These are phyloP conservation scores for Drosophila austrosaltans DNA, from an alignment of 2,888 invertebrate species.

Conservation along the genomic window DNA sequence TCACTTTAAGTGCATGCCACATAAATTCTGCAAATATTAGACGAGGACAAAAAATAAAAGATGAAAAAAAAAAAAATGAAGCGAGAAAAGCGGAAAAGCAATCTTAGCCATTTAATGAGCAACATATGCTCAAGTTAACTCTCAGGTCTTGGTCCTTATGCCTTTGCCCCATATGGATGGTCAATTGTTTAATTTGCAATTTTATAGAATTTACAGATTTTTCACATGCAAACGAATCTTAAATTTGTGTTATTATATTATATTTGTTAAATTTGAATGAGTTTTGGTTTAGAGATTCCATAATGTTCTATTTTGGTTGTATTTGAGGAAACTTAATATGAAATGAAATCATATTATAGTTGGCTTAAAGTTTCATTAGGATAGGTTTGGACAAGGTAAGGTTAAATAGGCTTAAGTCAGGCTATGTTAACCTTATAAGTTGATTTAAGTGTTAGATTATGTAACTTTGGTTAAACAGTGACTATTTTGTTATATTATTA, in stretches of 20 bases:
- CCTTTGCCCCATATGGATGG: neutral
- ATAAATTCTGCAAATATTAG: conserved; percentile 49
- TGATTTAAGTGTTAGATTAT: too few species aligned
- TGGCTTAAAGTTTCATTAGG: too few species aligned
- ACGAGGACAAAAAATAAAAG: neutral
- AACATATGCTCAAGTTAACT: neutral
- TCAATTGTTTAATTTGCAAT: neutral
- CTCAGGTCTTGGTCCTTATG: too few species aligned
- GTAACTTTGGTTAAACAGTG: too few species aligned
- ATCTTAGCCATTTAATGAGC: conserved; percentile 22
- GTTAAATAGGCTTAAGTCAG: neutral
- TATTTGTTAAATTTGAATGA: too few species aligned
- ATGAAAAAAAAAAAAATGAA: neutral
- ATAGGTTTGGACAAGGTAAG: neutral
- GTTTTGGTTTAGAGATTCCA: too few species aligned
- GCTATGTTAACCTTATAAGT: neutral
- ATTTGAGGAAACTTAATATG: too few species aligned
- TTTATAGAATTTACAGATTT: neutral
- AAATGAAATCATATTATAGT: too few species aligned
- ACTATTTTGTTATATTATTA: too few species aligned
- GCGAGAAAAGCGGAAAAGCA: conserved; percentile 5
- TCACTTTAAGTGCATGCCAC: conserved; percentile 67
- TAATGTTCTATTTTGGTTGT: too few species aligned
- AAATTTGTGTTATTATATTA: too few species aligned
- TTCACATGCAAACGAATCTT: neutral